Base-by-base conservation (phyloP, 2,888 invertebrate species). In the Aplocera efformata region DNA sequence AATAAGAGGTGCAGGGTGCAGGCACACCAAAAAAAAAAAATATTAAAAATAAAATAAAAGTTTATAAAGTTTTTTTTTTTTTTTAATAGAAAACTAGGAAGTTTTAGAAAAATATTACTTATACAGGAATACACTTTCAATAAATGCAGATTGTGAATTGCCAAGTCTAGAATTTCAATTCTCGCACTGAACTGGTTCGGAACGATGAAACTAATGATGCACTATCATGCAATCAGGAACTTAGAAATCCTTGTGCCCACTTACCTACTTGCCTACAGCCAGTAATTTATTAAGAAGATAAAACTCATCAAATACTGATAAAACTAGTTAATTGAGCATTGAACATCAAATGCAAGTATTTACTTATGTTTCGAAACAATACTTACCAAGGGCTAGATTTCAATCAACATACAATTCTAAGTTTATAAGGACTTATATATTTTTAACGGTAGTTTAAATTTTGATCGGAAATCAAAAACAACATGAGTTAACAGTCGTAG, bases 161-260 rank as follows among this genome's bases (percentile, higher is more conserved):
- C 37, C 38, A 60, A 64, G 62, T 62, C 25, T 40, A 71, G 66
- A 75, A 72, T 72, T 75, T 78, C 69, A 77, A 78, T 79, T 72
- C 70, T 58, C 56, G 53, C 53, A 60, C 64, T 67, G 71, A 74
- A 73, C 67, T 63, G 60, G 63, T 46, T 63, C 58, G 62, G 67
- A 69, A 69, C 62, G 48, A 67, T 61, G 4, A 24, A 65, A 72
- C 58, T 74, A 72, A 79, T 73, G 72, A 72, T 69, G 58, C 53
- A 59, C 60, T 50, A 60, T 64, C 77, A 78, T 77, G 75, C 74
- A 61, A 76, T 65, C 53, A 42, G 43, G 37, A 60, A 55, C 56
- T 56, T 35, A 27, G 30, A 26, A 31, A 31, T 22, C 26, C 35
- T 32, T 34, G 29, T 33, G 24, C 32, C 27, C 25, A 40, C 29